Evolutionary conservation across 2,888 invertebrate genomes (phyloP), one percentile per base, ranked within the genome.

Genomic region (Drosophila seclusa): DNA sequence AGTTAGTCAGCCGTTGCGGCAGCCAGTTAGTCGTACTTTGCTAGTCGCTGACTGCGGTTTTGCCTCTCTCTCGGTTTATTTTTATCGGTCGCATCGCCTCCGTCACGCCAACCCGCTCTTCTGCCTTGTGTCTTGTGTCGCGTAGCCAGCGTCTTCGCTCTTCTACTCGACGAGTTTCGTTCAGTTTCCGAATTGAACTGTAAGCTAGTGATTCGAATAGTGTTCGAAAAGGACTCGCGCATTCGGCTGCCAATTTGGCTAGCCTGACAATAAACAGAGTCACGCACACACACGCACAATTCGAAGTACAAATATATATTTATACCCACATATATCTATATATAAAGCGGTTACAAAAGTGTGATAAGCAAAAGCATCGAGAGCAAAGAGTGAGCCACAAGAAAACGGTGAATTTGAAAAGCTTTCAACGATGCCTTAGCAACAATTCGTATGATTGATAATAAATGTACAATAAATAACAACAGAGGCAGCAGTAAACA

Each of bases 1-100:
- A 84, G 83, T 85, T 83, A 78, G 84, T 82, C 80, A 78, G 89
- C 88, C 76, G 75, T 74, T 68, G 73, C 88, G 80, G 82, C 76
- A 77, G 79, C 69, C 84, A 77, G 90, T 90, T 90, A 87, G 90
- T 87, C 78, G 82, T 87, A 84, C 80, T 84, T 82, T 82, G 90
- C 85, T 83, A 90, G 84, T 87, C 88, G 81, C 73, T 75, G 90
- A 65, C 70, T 62, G 71, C 83, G 89, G 86, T 86, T 77, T 83
- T 66, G 65, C 63, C 70, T 76, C 73, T 60, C 76, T 76, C 68
- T 65, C 66, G 73, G 36, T 58, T 67, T 64, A 38, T 38, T 27
- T 64, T 66, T 55, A 42, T 63, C 62, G 50, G 71, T 71, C 68
- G 71, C 40, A 36, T 62, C 54, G 29, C 45, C 42, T 42, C 31